Conservation (phyloP, 2,888 invertebrate species). For the Matsumyia berberina region DNA sequence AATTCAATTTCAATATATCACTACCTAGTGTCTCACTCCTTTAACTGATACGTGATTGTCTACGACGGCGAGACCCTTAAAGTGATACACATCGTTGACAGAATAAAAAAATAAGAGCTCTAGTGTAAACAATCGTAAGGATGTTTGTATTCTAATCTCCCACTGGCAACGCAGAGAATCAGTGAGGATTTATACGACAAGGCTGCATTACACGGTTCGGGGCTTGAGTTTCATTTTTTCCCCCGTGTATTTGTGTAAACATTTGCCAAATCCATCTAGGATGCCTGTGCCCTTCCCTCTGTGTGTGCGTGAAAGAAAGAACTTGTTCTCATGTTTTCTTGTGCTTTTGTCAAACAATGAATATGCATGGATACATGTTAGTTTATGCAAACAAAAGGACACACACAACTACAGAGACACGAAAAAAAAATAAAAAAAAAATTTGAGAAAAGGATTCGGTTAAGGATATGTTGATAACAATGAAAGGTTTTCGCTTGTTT, state of each 20-base stretch:
- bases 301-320: background rate
- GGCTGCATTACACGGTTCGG: conserved; percentile 15
- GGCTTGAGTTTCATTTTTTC: background rate
- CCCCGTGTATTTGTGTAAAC: conserved; percentile 1
- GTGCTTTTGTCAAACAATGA: conserved; percentile 48
- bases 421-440: too few relatives aligned
- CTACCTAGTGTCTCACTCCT: background rate
- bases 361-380: conserved; percentile 57
- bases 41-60: conserved; percentile 1
- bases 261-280: conserved; percentile 22
- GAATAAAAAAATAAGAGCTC: background rate
- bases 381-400: conserved; percentile 54
- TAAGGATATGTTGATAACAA: conserved; percentile 61
- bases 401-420: background rate
- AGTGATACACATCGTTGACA: conserved; percentile 1
- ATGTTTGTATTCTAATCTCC: conserved; percentile 41
- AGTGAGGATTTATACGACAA: background rate
- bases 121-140: conserved; percentile 21
- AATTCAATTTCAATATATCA: conserved; percentile 33
- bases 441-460: conserved; percentile 35
- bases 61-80: background rate
- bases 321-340: background rate
- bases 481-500: conserved; percentile 27
- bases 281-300: background rate
- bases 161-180: background rate